Conservation (phyloP, 2,888 invertebrate species). For the Euproctis similis region DNA sequence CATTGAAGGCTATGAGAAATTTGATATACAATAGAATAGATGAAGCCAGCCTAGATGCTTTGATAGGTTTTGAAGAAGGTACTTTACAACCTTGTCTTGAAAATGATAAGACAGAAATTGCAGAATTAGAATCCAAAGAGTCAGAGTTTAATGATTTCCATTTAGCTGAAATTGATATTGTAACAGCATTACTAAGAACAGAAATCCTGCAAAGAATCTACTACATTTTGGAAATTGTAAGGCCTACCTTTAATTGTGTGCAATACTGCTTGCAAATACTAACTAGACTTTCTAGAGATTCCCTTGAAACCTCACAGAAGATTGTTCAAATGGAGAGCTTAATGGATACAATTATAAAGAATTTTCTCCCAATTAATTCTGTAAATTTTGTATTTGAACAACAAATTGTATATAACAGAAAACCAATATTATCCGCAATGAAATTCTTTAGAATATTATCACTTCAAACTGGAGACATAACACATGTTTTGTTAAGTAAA, state of each 20-base stretch:
- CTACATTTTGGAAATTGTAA: slow-evolving; percentile 83
- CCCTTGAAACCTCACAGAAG: slow-evolving; percentile 78
- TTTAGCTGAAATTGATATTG: slow-evolving; percentile 87
- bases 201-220: slow-evolving; percentile 84
- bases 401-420: slow-evolving; percentile 73
- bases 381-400: slow-evolving; percentile 55
- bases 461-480: slow-evolving; percentile 74
- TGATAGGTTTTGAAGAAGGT: slow-evolving; percentile 80
- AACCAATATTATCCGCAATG: slow-evolving; percentile 81
- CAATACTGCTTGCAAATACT: slow-evolving; percentile 86
- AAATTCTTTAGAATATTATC: slow-evolving; percentile 84
- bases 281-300: slow-evolving; percentile 86
- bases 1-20: slow-evolving; percentile 83
- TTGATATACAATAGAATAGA: slow-evolving; percentile 86
- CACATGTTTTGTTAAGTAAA: slow-evolving; percentile 67
- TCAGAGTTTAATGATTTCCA: slow-evolving; percentile 89
- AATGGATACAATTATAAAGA: slow-evolving; percentile 73
- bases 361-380: slow-evolving; percentile 74
- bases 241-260: slow-evolving; percentile 83
- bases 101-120: slow-evolving; percentile 69
- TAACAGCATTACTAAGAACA: slow-evolving; percentile 82
- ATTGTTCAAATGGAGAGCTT: slow-evolving; percentile 80
- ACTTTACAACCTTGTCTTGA: slow-evolving; percentile 77
- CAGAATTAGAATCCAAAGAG: slow-evolving; percentile 71
- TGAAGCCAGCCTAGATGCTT: slow-evolving; percentile 83